Percentiles rank a stretch among this genome's conserved stretches.
These are phyloP conservation scores for Lutjanus erythropterus DNA, from an alignment of 2,113 vertebrate species.

Conservation along the genomic window DNA sequence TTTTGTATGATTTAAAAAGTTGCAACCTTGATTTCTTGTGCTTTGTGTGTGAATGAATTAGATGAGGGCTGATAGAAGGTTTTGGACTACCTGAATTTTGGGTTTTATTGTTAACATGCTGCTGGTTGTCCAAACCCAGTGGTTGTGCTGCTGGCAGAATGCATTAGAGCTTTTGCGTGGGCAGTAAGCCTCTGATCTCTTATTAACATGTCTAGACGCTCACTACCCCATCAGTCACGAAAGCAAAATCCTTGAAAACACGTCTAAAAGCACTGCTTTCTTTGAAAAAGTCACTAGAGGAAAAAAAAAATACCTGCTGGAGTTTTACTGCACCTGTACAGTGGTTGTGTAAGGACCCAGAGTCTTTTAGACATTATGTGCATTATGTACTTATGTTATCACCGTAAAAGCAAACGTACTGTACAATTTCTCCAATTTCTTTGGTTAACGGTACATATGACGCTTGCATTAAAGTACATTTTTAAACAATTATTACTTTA, in stretches of 20 bases:
- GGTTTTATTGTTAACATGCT: background rate
- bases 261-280: background rate
- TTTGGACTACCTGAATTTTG: background rate
- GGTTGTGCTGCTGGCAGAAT: constrained; percentile 10
- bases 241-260: constrained; percentile 8
- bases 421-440: background rate
- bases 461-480: too few relatives aligned
- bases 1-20: constrained; percentile 21
- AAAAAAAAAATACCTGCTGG: background rate
- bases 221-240: background rate
- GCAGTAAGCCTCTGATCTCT: constrained; percentile 40
- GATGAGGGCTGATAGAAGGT: background rate
- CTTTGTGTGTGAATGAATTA: background rate
- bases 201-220: constrained; percentile 48
- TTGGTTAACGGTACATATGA: background rate
- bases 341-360: background rate
- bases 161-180: constrained; percentile 18
- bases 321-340: background rate
- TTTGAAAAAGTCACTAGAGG: constrained; percentile 28
- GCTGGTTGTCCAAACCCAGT: constrained; percentile 2
- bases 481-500: too few relatives aligned
- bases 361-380: background rate
- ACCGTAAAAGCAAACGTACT: background rate
- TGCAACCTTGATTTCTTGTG: background rate
- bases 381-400: background rate